Base-by-base conservation (phyloP, 2,113 vertebrate species). In the Hemiprocne comata region DNA sequence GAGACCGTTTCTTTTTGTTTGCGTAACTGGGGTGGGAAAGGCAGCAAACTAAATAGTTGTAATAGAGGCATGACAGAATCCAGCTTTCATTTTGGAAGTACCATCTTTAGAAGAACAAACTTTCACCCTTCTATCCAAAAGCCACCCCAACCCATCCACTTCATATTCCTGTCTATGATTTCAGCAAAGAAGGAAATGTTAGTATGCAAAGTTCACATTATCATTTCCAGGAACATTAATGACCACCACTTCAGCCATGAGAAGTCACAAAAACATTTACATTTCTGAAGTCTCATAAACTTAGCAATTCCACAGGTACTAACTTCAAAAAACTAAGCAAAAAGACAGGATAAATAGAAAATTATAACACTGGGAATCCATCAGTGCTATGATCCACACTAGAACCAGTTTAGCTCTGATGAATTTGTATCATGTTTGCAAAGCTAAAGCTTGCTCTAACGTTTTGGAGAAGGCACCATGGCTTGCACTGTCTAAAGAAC, bases 151-250 rank as follows among this genome's bases (percentile, higher is more conserved):
- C 14, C 21, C 36, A 53, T 50, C 16, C 57, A 7, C 13, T 53
- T 70, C 23, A 2, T 0, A 17, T 4, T 60, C 65, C 34, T 16
- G 9, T 0, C 77, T 6, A 5, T 0, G 1, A 34, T 48, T 66
- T 33, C 81, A 61, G 18, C 1, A 1, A 3, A 80, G 46, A 6
- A 61, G 16, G 20, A 67, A 79, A 50, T 0, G 5, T 40, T 17
- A 34, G 24, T 1, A 8, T 13, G 4, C 17, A 7, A 58, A 87
- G 3, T 34, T 62, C 67, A 42, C 29, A 17, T 42, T 11, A 15
- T 8, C 3, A 1, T 44, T 69, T 60, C 85, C 4, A 48, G 38
- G 78, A 87, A 55, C 3, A 1, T 18, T 36, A 7, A 48, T 44
- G 73, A 31, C 11, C 62, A 36, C 36, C 62, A 36, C 31, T 42